Evolutionary conservation across 2,888 invertebrate species (phyloP).

Genomic region (Rambutsinella grinnellia): DNA sequence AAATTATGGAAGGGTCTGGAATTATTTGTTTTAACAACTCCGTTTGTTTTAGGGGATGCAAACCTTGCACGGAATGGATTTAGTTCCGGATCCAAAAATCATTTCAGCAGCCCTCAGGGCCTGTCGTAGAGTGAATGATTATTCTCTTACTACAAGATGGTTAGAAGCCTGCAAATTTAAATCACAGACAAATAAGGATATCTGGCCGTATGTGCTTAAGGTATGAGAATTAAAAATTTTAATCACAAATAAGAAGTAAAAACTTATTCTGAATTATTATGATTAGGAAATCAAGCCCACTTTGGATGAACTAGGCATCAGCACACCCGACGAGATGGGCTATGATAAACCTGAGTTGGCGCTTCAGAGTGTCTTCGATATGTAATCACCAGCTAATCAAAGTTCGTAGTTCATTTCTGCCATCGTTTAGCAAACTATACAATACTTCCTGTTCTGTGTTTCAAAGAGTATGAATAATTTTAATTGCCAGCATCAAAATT

Average conservation of each 20-base stretch:
- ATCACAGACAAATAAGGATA: slow-evolving; percentile 80
- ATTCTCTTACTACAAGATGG: slow-evolving; percentile 91
- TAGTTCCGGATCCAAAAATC: slow-evolving; percentile 92
- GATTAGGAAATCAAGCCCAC: slow-evolving; percentile 89
- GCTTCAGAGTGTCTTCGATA: slow-evolving; percentile 70
- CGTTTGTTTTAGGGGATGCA: slow-evolving; percentile 78
- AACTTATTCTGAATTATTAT: neutral
- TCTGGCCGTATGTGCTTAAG: slow-evolving; percentile 87
- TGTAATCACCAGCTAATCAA: neutral
- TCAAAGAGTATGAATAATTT: no score
- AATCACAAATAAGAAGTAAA: no score
- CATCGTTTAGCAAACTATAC: slow-evolving; percentile 21
- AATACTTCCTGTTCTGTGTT: neutral
- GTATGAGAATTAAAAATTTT: no score
- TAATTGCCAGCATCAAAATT: no score
- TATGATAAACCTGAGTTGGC: slow-evolving; percentile 97
- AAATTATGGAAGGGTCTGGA: slow-evolving; percentile 60
- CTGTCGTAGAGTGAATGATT: slow-evolving; percentile 94
- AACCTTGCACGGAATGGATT: slow-evolving; percentile 89
- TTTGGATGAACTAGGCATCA: slow-evolving; percentile 91
- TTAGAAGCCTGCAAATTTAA: slow-evolving; percentile 93
- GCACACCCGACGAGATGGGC: slow-evolving; percentile 94
- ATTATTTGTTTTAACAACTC: neutral
- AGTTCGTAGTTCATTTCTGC: slow-evolving; percentile 38
- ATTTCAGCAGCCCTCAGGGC: slow-evolving; percentile 89